A percentile compares a stretch with the other conserved stretches of the same genome.
Conservation (phyloP, 2,113 vertebrate genomes). For the Recurvirostra avosetta region DNA sequence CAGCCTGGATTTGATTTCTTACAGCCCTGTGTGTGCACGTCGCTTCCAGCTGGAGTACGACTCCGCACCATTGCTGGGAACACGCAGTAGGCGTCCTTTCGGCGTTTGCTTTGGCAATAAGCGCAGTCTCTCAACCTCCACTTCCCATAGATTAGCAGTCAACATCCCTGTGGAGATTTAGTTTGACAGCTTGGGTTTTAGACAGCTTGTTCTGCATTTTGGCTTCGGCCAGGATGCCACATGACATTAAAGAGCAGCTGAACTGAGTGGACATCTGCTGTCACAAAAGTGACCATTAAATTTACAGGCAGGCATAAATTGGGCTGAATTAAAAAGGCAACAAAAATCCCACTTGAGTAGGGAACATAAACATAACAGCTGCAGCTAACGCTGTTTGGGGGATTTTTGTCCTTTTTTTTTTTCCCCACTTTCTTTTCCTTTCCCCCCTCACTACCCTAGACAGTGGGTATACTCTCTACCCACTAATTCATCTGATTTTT, state of each 20-base stretch:
- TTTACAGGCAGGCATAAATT: conserved; percentile 24
- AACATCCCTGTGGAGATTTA: neutral
- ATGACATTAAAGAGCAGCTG: neutral
- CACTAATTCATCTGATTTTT: neutral
- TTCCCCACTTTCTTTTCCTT: no score
- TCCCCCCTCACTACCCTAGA: no score
- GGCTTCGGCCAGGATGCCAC: neutral
- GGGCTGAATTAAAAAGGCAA: neutral
- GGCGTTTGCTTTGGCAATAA: neutral
- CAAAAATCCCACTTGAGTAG: neutral
- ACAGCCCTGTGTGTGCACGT: neutral
- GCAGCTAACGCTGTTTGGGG: neutral
- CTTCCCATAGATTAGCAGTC: neutral
- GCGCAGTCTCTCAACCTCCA: neutral
- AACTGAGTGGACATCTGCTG: conserved; percentile 36
- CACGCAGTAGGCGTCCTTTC: neutral
- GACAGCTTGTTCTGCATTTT: conserved; percentile 38
- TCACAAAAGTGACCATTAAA: conserved; percentile 8
- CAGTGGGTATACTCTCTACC: neutral
- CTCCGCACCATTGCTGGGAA: neutral
- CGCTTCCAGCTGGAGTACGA: neutral
- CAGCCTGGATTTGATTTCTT: neutral
- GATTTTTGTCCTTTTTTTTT: no score
- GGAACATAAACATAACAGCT: neutral
- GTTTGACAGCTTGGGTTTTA: conserved; percentile 22